Percentiles rank a stretch among this genome's conserved stretches.
These are phyloP conservation scores for Drosophila quadrilineata DNA, from an alignment of 1,140 invertebrate genomes.

Conservation along the genomic window DNA sequence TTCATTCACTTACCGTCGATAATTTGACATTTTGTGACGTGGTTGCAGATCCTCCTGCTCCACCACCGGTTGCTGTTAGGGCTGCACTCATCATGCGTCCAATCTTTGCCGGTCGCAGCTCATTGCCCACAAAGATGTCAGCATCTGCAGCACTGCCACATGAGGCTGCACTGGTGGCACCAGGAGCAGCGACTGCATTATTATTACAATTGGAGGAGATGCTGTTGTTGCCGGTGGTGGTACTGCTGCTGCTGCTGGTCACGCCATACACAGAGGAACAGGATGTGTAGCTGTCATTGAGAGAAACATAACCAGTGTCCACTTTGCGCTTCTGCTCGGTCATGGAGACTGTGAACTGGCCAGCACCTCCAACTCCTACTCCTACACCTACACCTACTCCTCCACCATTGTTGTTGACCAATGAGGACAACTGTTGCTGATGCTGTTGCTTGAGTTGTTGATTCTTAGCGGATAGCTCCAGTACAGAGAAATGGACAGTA, in stretches of 20 bases:
- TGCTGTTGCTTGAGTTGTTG: conserved; percentile 24
- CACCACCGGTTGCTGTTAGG: conserved; percentile 16
- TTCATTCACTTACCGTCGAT: conserved; percentile 40
- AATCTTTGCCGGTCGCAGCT: conserved; percentile 47
- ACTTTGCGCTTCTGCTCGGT: conserved; percentile 53
- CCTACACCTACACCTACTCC: neutral
- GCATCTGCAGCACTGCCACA: neutral
- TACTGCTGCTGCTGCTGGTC: neutral
- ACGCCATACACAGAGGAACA: conserved; percentile 62
- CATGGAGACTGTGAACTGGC: neutral
- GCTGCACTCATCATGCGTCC: conserved; percentile 42
- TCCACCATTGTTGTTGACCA: neutral
- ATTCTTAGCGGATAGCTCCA: conserved; percentile 42
- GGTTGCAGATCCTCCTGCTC: too few species aligned
- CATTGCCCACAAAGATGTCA: conserved; percentile 7
- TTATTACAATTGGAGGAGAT: neutral
- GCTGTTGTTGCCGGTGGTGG: neutral
- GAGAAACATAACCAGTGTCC: conserved; percentile 57
- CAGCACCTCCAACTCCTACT: neutral
- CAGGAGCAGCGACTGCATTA: too few species aligned
- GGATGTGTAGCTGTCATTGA: conserved; percentile 63
- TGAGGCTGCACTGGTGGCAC: conserved; percentile 4
- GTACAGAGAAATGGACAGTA: conserved; percentile 48
- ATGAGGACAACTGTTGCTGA: conserved; percentile 13
- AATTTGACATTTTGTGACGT: conserved; percentile 41